Conservation (phyloP, 2,888 invertebrate genomes). For the Cerastoderma edule region DNA sequence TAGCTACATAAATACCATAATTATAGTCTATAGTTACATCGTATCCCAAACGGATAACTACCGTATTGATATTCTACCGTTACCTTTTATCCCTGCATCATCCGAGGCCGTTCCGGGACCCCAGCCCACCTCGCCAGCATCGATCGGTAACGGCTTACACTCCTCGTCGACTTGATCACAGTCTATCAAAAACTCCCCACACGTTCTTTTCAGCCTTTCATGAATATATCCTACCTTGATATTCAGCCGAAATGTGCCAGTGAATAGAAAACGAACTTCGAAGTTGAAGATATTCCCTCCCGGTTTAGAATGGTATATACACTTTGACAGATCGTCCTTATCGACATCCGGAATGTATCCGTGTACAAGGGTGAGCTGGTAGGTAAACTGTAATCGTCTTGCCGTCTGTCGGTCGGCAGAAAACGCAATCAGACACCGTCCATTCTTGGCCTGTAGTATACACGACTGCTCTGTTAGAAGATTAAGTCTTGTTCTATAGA, state of each 20-base stretch:
- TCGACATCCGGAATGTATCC: background rate
- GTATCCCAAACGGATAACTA: too few relatives aligned
- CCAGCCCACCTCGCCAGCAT: too few relatives aligned
- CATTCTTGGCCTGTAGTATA: conserved; percentile 24
- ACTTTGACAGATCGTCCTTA: conserved; percentile 17
- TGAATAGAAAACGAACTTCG: conserved; percentile 32
- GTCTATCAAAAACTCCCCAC: conserved; percentile 33
- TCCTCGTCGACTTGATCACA: conserved; percentile 23
- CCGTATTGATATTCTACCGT: too few relatives aligned
- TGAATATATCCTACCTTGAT: conserved; percentile 13
- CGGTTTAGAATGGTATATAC: conserved; percentile 19
- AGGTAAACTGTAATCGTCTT: conserved; percentile 17
- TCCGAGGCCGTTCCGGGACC: too few relatives aligned
- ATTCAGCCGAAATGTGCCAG: conserved; percentile 25
- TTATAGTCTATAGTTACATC: too few relatives aligned
- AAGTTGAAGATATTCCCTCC: conserved; percentile 21
- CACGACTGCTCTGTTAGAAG: conserved; percentile 26
- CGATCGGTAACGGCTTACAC: conserved; percentile 31
- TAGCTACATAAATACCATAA: too few relatives aligned
- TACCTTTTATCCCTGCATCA: too few relatives aligned
- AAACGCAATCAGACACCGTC: conserved; percentile 29
- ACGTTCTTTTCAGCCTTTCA: background rate
- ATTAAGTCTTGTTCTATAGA: background rate
- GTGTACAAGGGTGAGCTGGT: conserved; percentile 25
- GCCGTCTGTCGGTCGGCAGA: conserved; percentile 12